Evolutionary conservation across 2,797 vertebrate species (phyloP).

Genomic region (Siniperca scherzeri): DNA sequence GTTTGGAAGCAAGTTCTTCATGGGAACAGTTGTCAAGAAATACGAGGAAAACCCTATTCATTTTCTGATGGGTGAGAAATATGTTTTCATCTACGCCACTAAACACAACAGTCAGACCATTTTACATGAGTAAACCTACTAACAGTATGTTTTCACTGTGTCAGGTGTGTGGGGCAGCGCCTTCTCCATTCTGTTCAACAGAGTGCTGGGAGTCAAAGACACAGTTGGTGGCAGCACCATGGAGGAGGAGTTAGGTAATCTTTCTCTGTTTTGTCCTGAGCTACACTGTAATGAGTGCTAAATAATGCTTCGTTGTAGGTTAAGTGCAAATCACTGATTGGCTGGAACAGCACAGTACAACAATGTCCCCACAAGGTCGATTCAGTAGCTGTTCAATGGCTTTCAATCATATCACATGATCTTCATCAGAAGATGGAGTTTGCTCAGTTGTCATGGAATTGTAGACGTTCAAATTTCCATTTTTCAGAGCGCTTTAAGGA

Average conservation of each 20-base stretch:
- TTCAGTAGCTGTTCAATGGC: not conserved
- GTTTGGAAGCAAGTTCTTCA: constrained; percentile 99
- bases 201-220: constrained; percentile 94
- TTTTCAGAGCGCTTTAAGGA: not conserved
- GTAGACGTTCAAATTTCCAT: not conserved
- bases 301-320: not conserved
- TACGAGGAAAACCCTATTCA: constrained; percentile 96
- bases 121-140: not conserved
- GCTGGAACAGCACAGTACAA: not conserved
- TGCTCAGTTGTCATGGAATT: not conserved
- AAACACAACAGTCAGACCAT: not conserved
- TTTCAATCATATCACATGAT: not conserved
- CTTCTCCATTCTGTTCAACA: constrained; percentile 98
- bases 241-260: constrained; percentile 98
- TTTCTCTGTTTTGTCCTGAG: not conserved
- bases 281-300: not conserved
- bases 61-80: constrained; percentile 95
- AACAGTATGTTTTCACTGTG: constrained; percentile 12
- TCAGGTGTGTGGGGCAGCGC: constrained; percentile 98
- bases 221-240: constrained; percentile 90
- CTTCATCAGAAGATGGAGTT: not conserved
- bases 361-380: not conserved
- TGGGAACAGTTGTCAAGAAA: constrained; percentile 95
- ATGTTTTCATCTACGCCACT: not conserved
- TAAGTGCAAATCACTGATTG: not conserved